These are phyloP conservation scores for Drosophila aff. DNA, from an alignment of 1,140 invertebrate species.

Conservation along the genomic window DNA sequence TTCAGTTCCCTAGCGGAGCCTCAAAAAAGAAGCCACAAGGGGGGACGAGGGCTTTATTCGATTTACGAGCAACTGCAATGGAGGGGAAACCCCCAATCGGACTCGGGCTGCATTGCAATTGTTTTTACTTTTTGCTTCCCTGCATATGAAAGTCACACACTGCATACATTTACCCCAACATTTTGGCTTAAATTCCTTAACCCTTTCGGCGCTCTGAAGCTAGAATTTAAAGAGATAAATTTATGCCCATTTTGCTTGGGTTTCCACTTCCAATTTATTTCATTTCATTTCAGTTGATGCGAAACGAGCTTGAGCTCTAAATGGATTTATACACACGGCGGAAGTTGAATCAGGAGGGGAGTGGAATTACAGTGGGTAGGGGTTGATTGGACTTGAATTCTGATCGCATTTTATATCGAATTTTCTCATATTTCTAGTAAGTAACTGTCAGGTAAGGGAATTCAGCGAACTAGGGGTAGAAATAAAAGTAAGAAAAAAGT, in stretches of 20 bases:
- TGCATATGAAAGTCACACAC: conserved; percentile 49
- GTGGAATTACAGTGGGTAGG: conserved; percentile 11
- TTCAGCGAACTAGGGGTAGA: not conserved
- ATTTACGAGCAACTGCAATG: conserved; percentile 70
- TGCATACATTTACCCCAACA: conserved; percentile 4
- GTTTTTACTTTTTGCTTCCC: conserved; percentile 27
- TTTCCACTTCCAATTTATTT: conserved; percentile 51
- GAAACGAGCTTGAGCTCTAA: conserved; percentile 44
- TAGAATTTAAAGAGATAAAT: conserved; percentile 59
- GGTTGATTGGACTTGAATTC: not conserved
- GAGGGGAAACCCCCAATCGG: conserved; percentile 25
- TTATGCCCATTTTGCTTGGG: conserved; percentile 37
- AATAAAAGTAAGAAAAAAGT: not conserved
- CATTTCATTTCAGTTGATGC: conserved; percentile 54
- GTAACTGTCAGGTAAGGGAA: not conserved
- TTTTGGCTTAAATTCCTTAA: conserved; percentile 63
- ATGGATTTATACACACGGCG: conserved; percentile 57
- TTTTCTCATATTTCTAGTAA: not conserved
- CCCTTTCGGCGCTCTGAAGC: conserved; percentile 4
- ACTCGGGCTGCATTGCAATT: conserved; percentile 23
- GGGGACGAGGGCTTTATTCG: conserved; percentile 44
- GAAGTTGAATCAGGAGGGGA: conserved; percentile 57
- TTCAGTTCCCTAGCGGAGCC: conserved; percentile 30
- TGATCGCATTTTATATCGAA: not conserved
- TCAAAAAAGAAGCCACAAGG: conserved; percentile 42